A percentile compares a stretch with the other conserved stretches of the same genome.
phyloP scores from a whole-genome alignment of 1,140 invertebrate genomes.

The Drosophila nikananu region DNA sequence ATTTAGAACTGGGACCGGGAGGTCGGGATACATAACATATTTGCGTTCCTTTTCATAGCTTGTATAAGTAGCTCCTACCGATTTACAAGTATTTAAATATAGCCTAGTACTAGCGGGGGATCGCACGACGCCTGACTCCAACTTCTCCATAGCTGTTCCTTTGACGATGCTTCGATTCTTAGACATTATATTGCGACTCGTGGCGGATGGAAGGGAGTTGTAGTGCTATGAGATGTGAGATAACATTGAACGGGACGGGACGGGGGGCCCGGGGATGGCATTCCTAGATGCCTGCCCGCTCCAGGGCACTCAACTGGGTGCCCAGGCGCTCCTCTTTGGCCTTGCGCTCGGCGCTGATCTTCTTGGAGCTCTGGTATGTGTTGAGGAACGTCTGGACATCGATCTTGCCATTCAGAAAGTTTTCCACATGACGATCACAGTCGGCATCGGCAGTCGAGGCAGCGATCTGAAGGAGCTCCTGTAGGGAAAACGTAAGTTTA shows the following conservation, averaged over 20 bases:
- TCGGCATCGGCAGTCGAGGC: slow-evolving; percentile 90
- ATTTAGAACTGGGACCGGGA: slow-evolving; percentile 7
- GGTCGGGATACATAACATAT: neutral
- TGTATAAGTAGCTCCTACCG: slow-evolving; percentile 22
- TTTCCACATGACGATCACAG: slow-evolving; percentile 91
- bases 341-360: slow-evolving; percentile 89
- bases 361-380: slow-evolving; percentile 89
- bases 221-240: neutral
- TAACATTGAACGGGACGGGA: slow-evolving; percentile 6
- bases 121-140: neutral
- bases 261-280: neutral
- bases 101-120: slow-evolving; percentile 24
- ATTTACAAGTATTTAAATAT: slow-evolving; percentile 26
- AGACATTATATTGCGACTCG: slow-evolving; percentile 47
- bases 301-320: slow-evolving; percentile 89
- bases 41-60: neutral
- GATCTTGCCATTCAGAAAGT: slow-evolving; percentile 90
- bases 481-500: no score
- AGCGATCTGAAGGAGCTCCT: slow-evolving; percentile 87
- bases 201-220: slow-evolving; percentile 1
- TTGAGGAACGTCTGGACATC: slow-evolving; percentile 91
- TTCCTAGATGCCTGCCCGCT: slow-evolving; percentile 87
- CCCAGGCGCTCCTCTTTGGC: slow-evolving; percentile 92
- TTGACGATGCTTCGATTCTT: slow-evolving; percentile 9
- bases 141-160: neutral